Percentiles rank a stretch among this genome's conserved stretches.
phyloP scores from a whole-genome alignment of 37 sponge, comb jelly and placozoan genomes.

The Aplysina aerophoba region DNA sequence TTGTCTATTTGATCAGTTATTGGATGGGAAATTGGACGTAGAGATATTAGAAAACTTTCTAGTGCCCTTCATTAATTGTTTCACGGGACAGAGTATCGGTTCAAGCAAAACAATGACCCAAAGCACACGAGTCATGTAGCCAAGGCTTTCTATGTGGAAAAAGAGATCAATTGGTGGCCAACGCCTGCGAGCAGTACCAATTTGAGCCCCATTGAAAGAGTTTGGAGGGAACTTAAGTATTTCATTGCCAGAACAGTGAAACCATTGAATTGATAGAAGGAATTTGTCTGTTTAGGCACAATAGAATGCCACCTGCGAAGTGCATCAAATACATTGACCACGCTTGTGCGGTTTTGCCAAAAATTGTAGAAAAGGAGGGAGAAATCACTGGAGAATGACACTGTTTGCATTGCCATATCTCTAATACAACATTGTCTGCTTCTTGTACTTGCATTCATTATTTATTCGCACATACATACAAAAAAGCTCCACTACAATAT shows the following conservation, averaged over 20 bases:
- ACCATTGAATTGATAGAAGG: background rate
- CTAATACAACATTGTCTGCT: background rate
- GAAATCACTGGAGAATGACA: background rate
- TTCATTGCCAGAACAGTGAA: slow-evolving; percentile 8
- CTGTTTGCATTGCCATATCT: background rate
- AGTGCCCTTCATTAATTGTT: background rate
- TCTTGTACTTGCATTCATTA: too few relatives aligned
- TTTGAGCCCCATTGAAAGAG: background rate
- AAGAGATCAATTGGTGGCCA: background rate
- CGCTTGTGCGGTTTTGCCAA: background rate
- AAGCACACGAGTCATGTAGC: background rate
- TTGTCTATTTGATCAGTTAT: background rate
- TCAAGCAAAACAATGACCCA: background rate
- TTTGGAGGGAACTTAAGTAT: background rate
- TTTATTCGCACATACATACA: too few relatives aligned
- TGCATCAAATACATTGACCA: background rate
- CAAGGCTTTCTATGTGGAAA: background rate
- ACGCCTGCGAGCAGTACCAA: slow-evolving; percentile 3
- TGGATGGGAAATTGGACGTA: background rate
- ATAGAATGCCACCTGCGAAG: background rate
- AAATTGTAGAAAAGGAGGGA: background rate
- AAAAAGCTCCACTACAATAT: too few relatives aligned
- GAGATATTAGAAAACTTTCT: background rate
- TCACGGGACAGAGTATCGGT: too few relatives aligned
- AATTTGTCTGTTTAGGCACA: background rate